Evolutionary conservation across 64 coral and sea anemone species (phyloP).

Genomic region (Pocillopora verrucosa): DNA sequence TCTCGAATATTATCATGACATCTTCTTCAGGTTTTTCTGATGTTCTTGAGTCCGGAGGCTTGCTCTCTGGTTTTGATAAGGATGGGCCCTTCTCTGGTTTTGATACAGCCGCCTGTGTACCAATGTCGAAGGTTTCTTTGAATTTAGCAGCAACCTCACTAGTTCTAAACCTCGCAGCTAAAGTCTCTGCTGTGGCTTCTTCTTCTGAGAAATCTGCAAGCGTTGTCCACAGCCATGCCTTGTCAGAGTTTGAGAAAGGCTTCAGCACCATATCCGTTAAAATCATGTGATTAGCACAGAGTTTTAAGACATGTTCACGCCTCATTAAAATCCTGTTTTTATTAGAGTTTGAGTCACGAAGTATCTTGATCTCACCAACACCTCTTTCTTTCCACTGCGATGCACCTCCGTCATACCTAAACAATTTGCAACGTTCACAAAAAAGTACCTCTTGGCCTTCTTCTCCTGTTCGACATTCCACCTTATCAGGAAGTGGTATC

Average conservation of each 20-base stretch:
- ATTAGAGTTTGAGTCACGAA: conserved; percentile 38
- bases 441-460: conserved; percentile 75
- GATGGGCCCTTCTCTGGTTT: background rate
- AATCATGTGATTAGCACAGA: conserved; percentile 85
- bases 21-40: background rate
- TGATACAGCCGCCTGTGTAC: background rate
- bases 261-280: conserved; percentile 76
- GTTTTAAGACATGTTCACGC: conserved; percentile 84
- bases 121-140: conserved; percentile 72
- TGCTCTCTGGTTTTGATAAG: background rate
- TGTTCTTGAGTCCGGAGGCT: background rate
- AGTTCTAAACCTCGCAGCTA: conserved; percentile 79
- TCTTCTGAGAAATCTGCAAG: conserved; percentile 89
- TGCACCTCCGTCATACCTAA: conserved; percentile 61
- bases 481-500: conserved; percentile 55
- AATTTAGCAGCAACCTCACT: conserved; percentile 60
- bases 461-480: conserved; percentile 72
- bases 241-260: conserved; percentile 67
- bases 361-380: conserved; percentile 82
- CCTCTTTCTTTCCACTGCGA: conserved; percentile 92
- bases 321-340: conserved; percentile 75
- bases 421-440: conserved; percentile 79
- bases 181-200: conserved; percentile 46
- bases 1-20: conserved; percentile 2
- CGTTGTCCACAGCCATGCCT: conserved; percentile 87